Evolutionary conservation across 1,140 invertebrate species (phyloP).

Genomic region (honey bee (Apis mellifera)): Amel_HAv3.1 CM009942.2:9501001-9501500

Average conservation of each 20-base stretch:
- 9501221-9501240: background rate
- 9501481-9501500: conserved; percentile 20
- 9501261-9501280: conserved; percentile 1
- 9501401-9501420: conserved; percentile 34
- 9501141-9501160: background rate
- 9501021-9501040: too few species aligned
- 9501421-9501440: conserved; percentile 60
- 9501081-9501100: too few species aligned
- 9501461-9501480: conserved; percentile 55
- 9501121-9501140: background rate
- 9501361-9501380: conserved; percentile 39
- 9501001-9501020: too few species aligned
- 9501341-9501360: conserved; percentile 49
- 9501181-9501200: conserved; percentile 10
- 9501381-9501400: conserved; percentile 56
- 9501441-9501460: conserved; percentile 43
- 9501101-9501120: background rate
- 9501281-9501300: conserved; percentile 28
- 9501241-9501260: background rate
- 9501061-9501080: too few species aligned
- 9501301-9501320: conserved; percentile 40
- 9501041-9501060: too few species aligned
- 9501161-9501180: background rate
- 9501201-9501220: background rate
- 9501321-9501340: conserved; percentile 30